Percentiles rank a stretch among this genome's conserved stretches.
Conservation (phyloP, 2,888 invertebrate genomes). For the Chesias legatella region DNA sequence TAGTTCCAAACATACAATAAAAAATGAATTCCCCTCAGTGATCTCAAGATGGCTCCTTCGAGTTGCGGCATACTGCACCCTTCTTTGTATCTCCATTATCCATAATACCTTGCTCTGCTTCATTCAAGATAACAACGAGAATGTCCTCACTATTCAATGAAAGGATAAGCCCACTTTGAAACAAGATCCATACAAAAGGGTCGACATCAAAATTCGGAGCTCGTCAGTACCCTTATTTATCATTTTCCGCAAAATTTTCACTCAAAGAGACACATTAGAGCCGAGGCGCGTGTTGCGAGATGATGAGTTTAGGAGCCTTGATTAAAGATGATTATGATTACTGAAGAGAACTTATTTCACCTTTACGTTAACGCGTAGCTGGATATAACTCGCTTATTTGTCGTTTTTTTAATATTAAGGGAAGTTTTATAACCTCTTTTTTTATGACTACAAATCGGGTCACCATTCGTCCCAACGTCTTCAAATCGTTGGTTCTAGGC, state of each 20-base stretch:
- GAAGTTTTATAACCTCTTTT: no score
- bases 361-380: no score
- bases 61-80: conserved; percentile 3
- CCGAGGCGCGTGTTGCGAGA: conserved; percentile 29
- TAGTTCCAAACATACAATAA: no score
- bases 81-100: conserved; percentile 43
- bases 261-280: conserved; percentile 55
- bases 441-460: no score
- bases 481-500: no score
- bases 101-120: conserved; percentile 39
- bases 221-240: conserved; percentile 67
- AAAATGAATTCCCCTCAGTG: neutral
- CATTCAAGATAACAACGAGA: conserved; percentile 46
- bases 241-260: conserved; percentile 73
- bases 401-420: no score
- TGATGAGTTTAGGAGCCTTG: neutral
- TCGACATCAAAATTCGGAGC: conserved; percentile 71
- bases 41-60: conserved; percentile 1
- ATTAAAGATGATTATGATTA: neutral
- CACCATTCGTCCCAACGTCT: no score
- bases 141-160: conserved; percentile 57
- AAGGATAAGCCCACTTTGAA: conserved; percentile 71
- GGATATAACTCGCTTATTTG: no score
- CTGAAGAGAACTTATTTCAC: no score
- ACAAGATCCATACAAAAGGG: conserved; percentile 73